A percentile compares a stretch with the other conserved stretches of the same genome.
Conservation (phyloP, 2,888 invertebrate species). For the Polydrusus pterygomalis region DNA sequence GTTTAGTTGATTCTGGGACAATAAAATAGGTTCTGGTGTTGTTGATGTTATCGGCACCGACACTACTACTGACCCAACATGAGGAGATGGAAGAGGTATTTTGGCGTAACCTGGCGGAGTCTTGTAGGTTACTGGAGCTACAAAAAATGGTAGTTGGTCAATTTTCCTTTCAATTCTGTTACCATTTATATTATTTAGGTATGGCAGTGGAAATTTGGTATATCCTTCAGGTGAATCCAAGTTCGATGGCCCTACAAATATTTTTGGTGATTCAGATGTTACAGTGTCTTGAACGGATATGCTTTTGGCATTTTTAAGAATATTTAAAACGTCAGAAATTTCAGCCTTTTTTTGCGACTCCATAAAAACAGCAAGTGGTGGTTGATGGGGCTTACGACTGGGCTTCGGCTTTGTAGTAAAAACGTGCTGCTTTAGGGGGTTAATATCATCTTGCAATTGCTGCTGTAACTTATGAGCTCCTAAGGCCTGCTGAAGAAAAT, state of each 20-base stretch:
- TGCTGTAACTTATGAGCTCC: constrained; percentile 69
- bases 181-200: constrained; percentile 83
- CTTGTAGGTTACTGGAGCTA: constrained; percentile 88
- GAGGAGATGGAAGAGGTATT: constrained; percentile 89
- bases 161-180: constrained; percentile 82
- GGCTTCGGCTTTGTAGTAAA: constrained; percentile 71
- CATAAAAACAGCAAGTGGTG: constrained; percentile 88
- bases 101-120: constrained; percentile 90
- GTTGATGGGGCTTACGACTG: constrained; percentile 85
- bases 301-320: constrained; percentile 81
- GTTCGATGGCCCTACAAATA: constrained; percentile 88
- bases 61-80: constrained; percentile 90
- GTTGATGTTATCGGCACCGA: constrained; percentile 51
- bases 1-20: constrained; percentile 29
- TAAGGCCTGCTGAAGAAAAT: constrained; percentile 70
- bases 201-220: constrained; percentile 88
- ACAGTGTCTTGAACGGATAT: constrained; percentile 87
- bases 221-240: constrained; percentile 82
- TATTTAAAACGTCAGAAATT: constrained; percentile 81
- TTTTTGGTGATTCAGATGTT: constrained; percentile 81
- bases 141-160: constrained; percentile 87
- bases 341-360: constrained; percentile 76
- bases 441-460: constrained; percentile 65
- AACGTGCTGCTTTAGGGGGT: constrained; percentile 57
- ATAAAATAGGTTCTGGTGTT: constrained; percentile 14